Base-by-base conservation (phyloP, 2,888 invertebrate species). In the Tethea ocularis region DNA sequence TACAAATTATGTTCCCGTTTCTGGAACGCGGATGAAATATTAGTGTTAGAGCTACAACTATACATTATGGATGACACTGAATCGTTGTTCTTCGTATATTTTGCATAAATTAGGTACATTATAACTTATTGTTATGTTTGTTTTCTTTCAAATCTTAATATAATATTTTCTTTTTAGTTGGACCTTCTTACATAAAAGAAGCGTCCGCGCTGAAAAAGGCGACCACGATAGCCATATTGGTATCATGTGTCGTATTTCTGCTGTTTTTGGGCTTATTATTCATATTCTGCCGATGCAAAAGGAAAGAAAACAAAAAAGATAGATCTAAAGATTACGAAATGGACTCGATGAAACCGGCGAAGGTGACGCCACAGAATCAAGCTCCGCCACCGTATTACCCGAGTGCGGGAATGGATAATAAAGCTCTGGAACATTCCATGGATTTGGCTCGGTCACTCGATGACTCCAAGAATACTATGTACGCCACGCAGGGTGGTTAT, bases 371-470 rank as follows among this genome's bases (percentile, higher is more conserved):
- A 66, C 97, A 97, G 86, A 97, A 96, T 64, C 97, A 97, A 78
- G 97, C 97, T 1, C 97, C 97, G 23, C 97, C 97, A 36, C 97
- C 97, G 0, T 98, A 98, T 77, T 97, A 97, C 81, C 97, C 97
- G n/a, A 95, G 89, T 59, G 82, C 96, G 54, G 97, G 97, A 0
- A 95, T 97, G 94, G 98, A 98, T 89, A 98, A 98, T 87, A 98
- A 98, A 88, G 98, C 97, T 29, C 90, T 98, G 52, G 98, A 98
- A 86, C 97, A 97, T 87, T 97, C 97, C 10, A 95, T 97, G 94
- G 98, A 98, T 79, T 93, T 97, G 73, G 96, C 96, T 1, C 85
- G 97, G 60, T 95, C 96, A 10, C 94, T 97, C 89, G 97, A 97
- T 76, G 98, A 98, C 79, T 96, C 97, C 8, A 98, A 98, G 89